These are phyloP conservation scores for Chionomys nivalis DNA, from an alignment of 2,113 vertebrate species.

Conservation along the genomic window DNA sequence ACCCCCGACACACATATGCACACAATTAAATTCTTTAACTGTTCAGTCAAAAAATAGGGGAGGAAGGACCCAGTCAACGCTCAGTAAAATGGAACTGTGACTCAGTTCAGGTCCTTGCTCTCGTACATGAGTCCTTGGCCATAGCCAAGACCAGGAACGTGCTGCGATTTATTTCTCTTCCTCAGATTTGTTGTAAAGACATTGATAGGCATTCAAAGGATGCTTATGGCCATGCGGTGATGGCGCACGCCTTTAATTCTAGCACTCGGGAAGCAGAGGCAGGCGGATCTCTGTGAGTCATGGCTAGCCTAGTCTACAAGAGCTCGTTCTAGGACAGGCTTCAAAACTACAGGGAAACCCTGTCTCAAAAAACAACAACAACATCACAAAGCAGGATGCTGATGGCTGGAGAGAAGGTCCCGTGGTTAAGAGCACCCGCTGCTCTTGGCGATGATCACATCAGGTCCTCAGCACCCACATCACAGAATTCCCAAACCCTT, in stretches of 20 bases:
- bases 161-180: neutral
- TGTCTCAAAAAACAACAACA: too few relatives aligned
- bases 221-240: neutral
- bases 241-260: too few relatives aligned
- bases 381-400: neutral
- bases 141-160: neutral
- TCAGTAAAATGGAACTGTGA: neutral
- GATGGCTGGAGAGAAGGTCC: neutral
- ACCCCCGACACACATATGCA: neutral
- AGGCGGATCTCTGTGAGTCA: too few relatives aligned
- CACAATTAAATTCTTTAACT: neutral
- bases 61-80: rapidly evolving
- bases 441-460: neutral
- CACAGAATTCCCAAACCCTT: too few relatives aligned
- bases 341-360: too few relatives aligned
- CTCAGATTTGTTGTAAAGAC: neutral
- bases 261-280: too few relatives aligned
- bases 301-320: too few relatives aligned
- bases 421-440: too few relatives aligned
- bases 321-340: too few relatives aligned
- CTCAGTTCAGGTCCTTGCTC: neutral
- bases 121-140: too few relatives aligned
- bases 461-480: neutral
- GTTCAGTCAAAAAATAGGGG: neutral
- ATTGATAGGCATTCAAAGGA: neutral